Evolutionary conservation across 2,113 vertebrate species (phyloP).

Genomic region (Taxidea taxus): DNA sequence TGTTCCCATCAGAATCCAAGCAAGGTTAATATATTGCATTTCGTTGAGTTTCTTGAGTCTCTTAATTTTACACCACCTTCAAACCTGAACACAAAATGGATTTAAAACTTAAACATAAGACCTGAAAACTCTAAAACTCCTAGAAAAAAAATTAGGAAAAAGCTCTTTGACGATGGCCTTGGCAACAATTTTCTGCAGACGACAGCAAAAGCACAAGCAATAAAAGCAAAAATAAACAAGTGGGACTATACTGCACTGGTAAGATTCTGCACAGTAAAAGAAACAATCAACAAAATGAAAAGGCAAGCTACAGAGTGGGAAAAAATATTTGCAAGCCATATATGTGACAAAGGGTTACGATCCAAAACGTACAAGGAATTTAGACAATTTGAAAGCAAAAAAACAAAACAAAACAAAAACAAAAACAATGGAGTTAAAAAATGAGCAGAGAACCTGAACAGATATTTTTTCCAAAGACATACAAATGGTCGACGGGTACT

Average conservation of each 20-base stretch:
- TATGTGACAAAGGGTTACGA: neutral
- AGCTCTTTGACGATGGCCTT: neutral
- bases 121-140: neutral
- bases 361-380: neutral
- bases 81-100: neutral
- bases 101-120: conserved; percentile 6
- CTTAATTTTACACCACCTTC: neutral
- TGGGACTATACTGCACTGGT: neutral
- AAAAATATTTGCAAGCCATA: neutral
- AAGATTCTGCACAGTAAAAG: neutral
- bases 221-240: neutral
- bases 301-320: neutral
- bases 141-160: neutral
- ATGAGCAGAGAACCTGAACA: neutral
- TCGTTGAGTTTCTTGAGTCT: neutral
- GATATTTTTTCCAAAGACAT: neutral
- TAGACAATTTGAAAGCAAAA: neutral
- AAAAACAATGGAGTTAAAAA: neutral
- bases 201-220: neutral
- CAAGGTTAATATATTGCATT: neutral
- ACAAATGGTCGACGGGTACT: neutral
- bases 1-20: neutral
- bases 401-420: no score
- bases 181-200: neutral
- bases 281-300: neutral